Percentiles rank a stretch among this genome's conserved stretches.
phyloP scores from a whole-genome alignment of 2,113 vertebrate genomes.

The Rhinolophus sinicus region DNA sequence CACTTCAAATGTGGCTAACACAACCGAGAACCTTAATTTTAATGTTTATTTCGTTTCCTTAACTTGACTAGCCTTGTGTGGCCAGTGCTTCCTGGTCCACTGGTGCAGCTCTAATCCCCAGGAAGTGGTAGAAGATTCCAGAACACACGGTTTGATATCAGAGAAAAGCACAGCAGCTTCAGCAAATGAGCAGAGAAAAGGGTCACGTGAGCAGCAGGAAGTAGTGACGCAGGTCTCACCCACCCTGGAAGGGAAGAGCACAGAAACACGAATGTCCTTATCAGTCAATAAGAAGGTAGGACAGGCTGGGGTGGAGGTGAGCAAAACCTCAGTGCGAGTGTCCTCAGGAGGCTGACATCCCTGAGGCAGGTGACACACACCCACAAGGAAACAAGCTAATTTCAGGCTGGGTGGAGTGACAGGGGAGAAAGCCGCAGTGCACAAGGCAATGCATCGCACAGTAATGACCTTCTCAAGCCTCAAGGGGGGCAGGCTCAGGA shows the following conservation, averaged over 20 bases:
- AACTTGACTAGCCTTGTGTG: background rate
- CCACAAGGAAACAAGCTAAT: background rate
- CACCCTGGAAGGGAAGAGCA: rapidly evolving
- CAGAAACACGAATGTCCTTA: background rate
- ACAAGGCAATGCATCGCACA: background rate
- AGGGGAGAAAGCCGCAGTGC: background rate
- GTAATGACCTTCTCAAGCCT: background rate
- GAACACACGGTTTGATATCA: background rate
- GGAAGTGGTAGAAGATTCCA: background rate
- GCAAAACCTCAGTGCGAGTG: rapidly evolving
- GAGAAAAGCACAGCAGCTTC: background rate
- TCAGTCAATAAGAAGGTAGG: background rate
- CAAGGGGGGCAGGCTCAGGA: background rate
- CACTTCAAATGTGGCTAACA: background rate
- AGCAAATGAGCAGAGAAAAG: background rate
- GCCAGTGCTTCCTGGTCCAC: background rate
- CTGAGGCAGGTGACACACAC: background rate
- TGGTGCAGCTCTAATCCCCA: background rate
- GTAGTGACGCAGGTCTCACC: background rate
- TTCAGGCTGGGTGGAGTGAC: background rate
- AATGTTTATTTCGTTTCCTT: background rate
- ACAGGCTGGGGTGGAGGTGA: rapidly evolving
- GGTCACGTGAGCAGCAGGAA: background rate
- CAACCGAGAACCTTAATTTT: background rate
- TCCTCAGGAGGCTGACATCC: background rate